Conservation (phyloP, 2,888 invertebrate species). For the Isoperla grammatica region DNA sequence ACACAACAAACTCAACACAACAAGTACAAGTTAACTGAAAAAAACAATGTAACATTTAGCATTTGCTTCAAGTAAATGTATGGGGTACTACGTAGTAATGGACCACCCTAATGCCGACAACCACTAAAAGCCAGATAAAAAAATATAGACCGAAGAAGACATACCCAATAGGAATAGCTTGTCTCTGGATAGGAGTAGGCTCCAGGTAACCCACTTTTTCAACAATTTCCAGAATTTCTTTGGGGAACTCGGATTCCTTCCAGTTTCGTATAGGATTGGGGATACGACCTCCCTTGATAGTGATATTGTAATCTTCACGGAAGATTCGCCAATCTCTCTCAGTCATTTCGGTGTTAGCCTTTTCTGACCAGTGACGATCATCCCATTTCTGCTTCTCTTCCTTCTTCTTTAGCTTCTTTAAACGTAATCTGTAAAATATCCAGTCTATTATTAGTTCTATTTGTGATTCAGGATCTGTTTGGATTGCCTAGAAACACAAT, state of each 20-base stretch:
- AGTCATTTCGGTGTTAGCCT: slow-evolving; percentile 90
- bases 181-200: slow-evolving; percentile 97
- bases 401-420: slow-evolving; percentile 88
- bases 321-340: slow-evolving; percentile 99
- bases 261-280: slow-evolving; percentile 94
- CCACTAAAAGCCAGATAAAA: no score
- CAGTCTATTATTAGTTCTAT: no score
- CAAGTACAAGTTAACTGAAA: no score
- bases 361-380: slow-evolving; percentile 98
- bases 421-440: slow-evolving; percentile 52
- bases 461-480: no score
- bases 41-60: no score
- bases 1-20: no score
- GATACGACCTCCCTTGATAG: slow-evolving; percentile 94
- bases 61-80: no score
- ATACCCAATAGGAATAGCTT: slow-evolving; percentile 95
- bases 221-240: slow-evolving; percentile 89
- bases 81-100: no score
- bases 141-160: no score
- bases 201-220: slow-evolving; percentile 94
- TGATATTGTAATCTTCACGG: slow-evolving; percentile 97
- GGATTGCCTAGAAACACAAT: no score
- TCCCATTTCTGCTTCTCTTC: slow-evolving; percentile 99
- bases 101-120: no score
- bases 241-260: slow-evolving; percentile 88